Conservation (phyloP, 2,113 vertebrate genomes). For the Xenopus laevis region DNA sequence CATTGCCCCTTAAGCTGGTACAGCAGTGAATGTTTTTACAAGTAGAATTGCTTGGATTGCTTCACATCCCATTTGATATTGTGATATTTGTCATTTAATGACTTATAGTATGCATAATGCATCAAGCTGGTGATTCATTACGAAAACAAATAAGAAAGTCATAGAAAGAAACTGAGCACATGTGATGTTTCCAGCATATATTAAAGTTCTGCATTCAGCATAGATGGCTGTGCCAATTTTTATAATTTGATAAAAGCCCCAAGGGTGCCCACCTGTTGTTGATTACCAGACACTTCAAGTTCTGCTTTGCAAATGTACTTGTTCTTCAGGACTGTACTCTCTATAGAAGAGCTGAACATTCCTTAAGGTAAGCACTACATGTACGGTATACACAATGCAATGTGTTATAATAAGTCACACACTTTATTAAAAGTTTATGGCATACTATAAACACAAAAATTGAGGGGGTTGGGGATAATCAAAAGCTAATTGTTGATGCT, state of each 20-base stretch:
- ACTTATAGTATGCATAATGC: not conserved
- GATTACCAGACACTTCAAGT: conserved; percentile 10
- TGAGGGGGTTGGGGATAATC: too few relatives aligned
- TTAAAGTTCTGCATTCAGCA: conserved; percentile 5
- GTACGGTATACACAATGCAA: too few relatives aligned
- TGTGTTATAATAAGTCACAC: too few relatives aligned
- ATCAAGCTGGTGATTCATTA: conserved; percentile 16
- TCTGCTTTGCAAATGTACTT: conserved; percentile 11
- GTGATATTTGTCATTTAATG: not conserved
- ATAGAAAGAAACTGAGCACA: conserved; percentile 1
- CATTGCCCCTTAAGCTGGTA: too few relatives aligned
- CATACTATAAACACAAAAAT: too few relatives aligned
- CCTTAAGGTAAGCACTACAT: not conserved
- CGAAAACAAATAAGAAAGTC: not conserved
- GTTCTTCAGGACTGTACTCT: not conserved
- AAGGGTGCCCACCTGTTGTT: conserved; percentile 39
- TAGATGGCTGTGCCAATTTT: conserved; percentile 14
- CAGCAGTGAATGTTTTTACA: too few relatives aligned
- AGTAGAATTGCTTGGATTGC: too few relatives aligned
- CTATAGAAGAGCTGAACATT: not conserved
- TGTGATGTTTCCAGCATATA: conserved; percentile 4
- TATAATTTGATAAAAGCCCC: conserved; percentile 25
- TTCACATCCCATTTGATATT: too few relatives aligned
- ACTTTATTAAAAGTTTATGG: too few relatives aligned
- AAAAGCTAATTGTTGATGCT: too few relatives aligned